Evolutionary conservation across 2,113 vertebrate species (phyloP), one percentile per base, ranked within the genome.

Genomic region (Cavia aperea): DNA sequence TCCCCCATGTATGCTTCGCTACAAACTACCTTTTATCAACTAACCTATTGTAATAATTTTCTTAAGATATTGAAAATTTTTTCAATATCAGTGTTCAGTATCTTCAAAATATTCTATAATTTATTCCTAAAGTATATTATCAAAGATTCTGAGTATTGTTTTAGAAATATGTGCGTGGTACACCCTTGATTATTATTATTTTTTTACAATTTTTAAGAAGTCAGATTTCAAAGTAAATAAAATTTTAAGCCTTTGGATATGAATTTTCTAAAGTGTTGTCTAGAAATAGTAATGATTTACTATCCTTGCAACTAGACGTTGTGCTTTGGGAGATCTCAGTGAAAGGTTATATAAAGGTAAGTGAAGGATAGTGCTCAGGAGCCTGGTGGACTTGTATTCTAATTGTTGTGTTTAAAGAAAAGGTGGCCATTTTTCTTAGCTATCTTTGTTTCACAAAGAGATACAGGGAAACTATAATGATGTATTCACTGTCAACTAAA

Each of bases 381-480:
- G 60, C 29, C 49, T 72, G n/a, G 31, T 60, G 51, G 39, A 72
- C 33, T 65, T 75, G 9, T 39, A 23, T 65, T 79, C 58, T 56
- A 66, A 60, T 54, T 54, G 8, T 58, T 81, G 13, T 89, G 58
- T 83, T 90, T 93, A 81, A 86, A 65, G 49, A 63, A 89, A 75
- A 12, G 21, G 23, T 86, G 26, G 10, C 46, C 21, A 54, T 89
- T 91, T 86, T 81, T 29, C 4, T 85, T 60, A 62, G 49, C 49
- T 75, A 63, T 77, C 51, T 93, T 63, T 82, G 10, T 93, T 93
- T 93, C 70, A 68, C 14, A 78, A 86, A 95, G 36, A 33, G 81
- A 68, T 65, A 26, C 2, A 56, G 72, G 73, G 2, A 79, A 33
- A 63, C 9, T 81, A 14, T 43, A 89, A 46, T 62, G 24, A 26